Conservation (phyloP, 2,797 vertebrate genomes). For the Orestias chungarensis region DNA sequence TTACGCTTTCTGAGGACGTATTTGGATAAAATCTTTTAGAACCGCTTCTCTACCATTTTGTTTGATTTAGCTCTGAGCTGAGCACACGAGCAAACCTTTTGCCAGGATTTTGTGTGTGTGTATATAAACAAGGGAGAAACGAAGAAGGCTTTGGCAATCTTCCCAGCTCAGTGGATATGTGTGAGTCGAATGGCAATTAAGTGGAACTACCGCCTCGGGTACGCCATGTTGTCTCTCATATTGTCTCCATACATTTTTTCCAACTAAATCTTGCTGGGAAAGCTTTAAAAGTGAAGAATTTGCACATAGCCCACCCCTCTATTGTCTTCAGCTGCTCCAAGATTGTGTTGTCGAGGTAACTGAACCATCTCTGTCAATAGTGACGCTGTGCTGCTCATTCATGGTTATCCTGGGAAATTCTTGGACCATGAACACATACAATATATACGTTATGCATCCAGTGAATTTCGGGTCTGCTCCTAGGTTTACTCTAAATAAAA, state of each 20-base stretch:
- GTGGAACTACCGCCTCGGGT: constrained; percentile 27
- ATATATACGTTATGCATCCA: not conserved
- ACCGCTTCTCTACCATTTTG: constrained; percentile 41
- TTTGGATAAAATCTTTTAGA: not conserved
- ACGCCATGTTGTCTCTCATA: constrained; percentile 41
- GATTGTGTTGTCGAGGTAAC: not conserved
- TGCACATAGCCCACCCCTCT: not conserved
- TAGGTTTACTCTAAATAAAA: not conserved
- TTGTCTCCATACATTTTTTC: constrained; percentile 18
- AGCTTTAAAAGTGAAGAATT: constrained; percentile 9
- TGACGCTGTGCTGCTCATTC: not conserved
- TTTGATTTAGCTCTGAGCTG: constrained; percentile 36
- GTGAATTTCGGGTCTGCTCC: not conserved
- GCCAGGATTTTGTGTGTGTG: constrained; percentile 21
- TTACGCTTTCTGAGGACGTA: not conserved
- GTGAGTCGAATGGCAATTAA: constrained; percentile 41
- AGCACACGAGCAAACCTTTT: constrained; percentile 18
- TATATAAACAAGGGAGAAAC: not conserved
- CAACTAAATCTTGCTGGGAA: constrained; percentile 9
- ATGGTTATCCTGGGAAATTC: not conserved
- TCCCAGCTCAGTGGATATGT: constrained; percentile 24
- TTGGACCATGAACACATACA: not conserved
- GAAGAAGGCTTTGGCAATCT: constrained; percentile 15
- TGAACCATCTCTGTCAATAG: not conserved
- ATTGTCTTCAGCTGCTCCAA: not conserved